A percentile compares a stretch with the other conserved stretches of the same genome.
Evolutionary conservation across 1,140 invertebrate genomes (phyloP).

Genomic region (Ceratosolen fusciceps): DNA sequence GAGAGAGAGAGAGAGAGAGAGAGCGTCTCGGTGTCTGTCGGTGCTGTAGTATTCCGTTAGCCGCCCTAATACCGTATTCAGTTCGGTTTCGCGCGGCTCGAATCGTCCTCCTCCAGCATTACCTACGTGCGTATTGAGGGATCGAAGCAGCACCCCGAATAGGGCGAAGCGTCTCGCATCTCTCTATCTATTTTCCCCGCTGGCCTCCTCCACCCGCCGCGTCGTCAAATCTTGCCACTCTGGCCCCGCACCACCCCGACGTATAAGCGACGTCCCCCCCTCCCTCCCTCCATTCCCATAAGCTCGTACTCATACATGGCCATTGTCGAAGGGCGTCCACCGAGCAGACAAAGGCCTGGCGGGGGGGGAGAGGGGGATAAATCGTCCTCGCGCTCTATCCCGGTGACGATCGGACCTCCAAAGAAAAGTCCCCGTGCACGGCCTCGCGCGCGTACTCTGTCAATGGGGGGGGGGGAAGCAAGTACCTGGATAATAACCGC

Average conservation of each 20-base stretch:
- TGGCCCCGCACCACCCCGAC: neutral
- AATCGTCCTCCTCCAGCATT: slow-evolving; percentile 59
- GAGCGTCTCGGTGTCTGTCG: neutral
- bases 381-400: neutral
- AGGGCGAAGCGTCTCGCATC: slow-evolving; percentile 32
- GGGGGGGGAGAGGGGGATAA: too few relatives aligned
- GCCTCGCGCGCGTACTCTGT: too few relatives aligned
- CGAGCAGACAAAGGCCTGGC: slow-evolving; percentile 20
- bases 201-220: neutral
- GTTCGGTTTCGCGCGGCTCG: slow-evolving; percentile 53
- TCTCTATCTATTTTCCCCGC: neutral
- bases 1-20: too few relatives aligned
- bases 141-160: slow-evolving; percentile 49
- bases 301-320: neutral
- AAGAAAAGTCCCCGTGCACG: neutral
- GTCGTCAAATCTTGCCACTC: slow-evolving; percentile 41
- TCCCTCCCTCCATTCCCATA: neutral
- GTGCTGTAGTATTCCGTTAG: slow-evolving; percentile 36
- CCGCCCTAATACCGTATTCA: slow-evolving; percentile 61
- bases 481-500: neutral
- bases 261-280: neutral
- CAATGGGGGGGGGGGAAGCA: too few relatives aligned
- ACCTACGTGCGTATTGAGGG: slow-evolving; percentile 48
- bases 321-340: neutral
- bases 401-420: slow-evolving; percentile 1